A percentile compares a stretch with the other conserved stretches of the same genome.
Evolutionary conservation across 2,797 vertebrate species (phyloP).

Genomic region (Artibeus lituratus): DNA sequence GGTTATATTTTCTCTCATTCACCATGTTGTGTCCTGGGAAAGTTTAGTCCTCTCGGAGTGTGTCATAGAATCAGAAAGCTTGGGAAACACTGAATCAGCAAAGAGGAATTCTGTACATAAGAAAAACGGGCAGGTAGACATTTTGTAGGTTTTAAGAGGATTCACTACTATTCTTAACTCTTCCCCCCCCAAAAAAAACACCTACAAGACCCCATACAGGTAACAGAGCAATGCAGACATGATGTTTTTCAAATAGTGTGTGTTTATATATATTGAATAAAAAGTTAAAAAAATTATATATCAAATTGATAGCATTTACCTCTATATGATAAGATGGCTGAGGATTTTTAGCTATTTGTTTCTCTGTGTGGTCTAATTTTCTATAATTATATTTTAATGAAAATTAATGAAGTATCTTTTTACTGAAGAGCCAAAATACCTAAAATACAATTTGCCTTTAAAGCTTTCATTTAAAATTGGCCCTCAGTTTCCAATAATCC

Average conservation of each 20-base stretch:
- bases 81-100: neutral
- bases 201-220: too few species aligned
- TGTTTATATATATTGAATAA: neutral
- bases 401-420: neutral
- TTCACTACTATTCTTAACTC: neutral
- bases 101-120: neutral
- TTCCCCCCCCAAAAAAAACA: accelerated
- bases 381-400: neutral
- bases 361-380: neutral
- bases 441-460: neutral
- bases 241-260: neutral
- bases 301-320: neutral
- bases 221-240: neutral
- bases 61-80: neutral
- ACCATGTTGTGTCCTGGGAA: neutral
- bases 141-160: neutral
- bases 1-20: neutral
- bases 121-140: neutral
- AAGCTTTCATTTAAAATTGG: conserved; percentile 23
- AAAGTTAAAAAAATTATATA: neutral
- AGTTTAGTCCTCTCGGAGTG: neutral
- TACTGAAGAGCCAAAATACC: neutral
- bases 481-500: neutral
- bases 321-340: neutral
- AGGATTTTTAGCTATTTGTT: neutral